A percentile compares a stretch with the other conserved stretches of the same genome.
These are phyloP conservation scores for Leucophora obtusa DNA, from an alignment of 2,888 invertebrate species.

Conservation along the genomic window DNA sequence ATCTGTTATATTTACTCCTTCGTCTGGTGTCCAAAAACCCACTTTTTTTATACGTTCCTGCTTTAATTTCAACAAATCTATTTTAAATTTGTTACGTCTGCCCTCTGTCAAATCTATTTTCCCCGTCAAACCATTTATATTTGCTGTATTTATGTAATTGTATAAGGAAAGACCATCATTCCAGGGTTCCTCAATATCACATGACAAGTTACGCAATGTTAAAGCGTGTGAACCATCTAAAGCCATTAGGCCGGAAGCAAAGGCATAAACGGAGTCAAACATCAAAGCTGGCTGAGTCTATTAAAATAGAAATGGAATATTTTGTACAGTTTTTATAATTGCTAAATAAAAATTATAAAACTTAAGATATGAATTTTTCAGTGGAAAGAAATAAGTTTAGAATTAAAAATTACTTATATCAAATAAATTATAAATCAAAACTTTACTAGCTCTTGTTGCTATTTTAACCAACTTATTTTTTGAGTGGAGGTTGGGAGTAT, in stretches of 20 bases:
- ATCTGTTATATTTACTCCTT: constrained; percentile 90
- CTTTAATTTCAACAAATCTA: constrained; percentile 90
- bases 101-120: constrained; percentile 92
- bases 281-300: constrained; percentile 92
- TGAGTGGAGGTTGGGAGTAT: no score
- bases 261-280: constrained; percentile 91
- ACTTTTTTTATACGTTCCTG: constrained; percentile 89
- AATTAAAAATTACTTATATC: no score
- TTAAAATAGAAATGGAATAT: neutral
- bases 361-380: no score
- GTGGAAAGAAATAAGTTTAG: no score
- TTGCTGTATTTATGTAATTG: constrained; percentile 86
- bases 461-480: no score
- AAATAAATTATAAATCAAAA: no score
- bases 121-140: constrained; percentile 90
- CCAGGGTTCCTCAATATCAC: constrained; percentile 89
- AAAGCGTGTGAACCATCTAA: constrained; percentile 85
- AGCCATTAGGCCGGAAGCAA: constrained; percentile 87
- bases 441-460: no score
- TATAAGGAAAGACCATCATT: constrained; percentile 86
- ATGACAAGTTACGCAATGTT: constrained; percentile 87
- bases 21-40: constrained; percentile 88
- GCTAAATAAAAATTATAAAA: no score
- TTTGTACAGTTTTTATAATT: neutral
- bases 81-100: constrained; percentile 88